Evolutionary conservation across 2,888 invertebrate species (phyloP), one percentile per base, ranked within the genome.

Genomic region (Auanema freiburgensis): DNA sequence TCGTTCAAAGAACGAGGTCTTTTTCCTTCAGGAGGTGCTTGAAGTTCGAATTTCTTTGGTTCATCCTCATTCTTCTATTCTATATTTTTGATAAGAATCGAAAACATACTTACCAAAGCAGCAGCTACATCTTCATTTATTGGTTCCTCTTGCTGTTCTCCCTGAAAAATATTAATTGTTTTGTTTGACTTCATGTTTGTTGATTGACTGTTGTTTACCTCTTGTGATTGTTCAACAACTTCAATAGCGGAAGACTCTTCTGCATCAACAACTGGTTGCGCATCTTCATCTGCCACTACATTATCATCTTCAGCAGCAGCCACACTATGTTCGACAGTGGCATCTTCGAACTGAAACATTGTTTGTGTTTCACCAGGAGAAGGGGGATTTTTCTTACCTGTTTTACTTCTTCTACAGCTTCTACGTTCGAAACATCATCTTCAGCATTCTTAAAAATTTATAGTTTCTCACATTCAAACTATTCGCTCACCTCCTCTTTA

Each of bases 1-100:
- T 81, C 78, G 58, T 81, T 81, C 59, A 81, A 79, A 59, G 81
- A 79, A 51, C 81, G 72, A 54, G 79, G 79, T 11, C 81, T 72
- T 56, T 80, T 80, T 10, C 78, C 77, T 68, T 79, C 75, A 58
- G 81, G 81, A 40, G 80, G 80, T 33, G 77, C 78, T 57, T 79
- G 79, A 43, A 81, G 77, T 64, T 81, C 78, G 65, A 80, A 80
- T 53, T 74, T 65, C 54, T 74, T 68, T 46, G 76, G 71, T 49
- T 70, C 69, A 14, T 61, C 66, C 18, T 54, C 69, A 18, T 59
- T 63, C 25, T 62, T 25, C 16, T 18, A 18, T 18, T 46, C 21
- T 5, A 3, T 18, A 46, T 16, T 46, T 46, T 8, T 46, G 3
- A 18, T 18, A 46, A 46, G 46, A 21, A 18, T 46, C 46, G 8